Percentiles rank a stretch among this genome's conserved stretches.
These are phyloP conservation scores for Drosophila tanythrix DNA, from an alignment of 2,888 invertebrate genomes.

Conservation along the genomic window DNA sequence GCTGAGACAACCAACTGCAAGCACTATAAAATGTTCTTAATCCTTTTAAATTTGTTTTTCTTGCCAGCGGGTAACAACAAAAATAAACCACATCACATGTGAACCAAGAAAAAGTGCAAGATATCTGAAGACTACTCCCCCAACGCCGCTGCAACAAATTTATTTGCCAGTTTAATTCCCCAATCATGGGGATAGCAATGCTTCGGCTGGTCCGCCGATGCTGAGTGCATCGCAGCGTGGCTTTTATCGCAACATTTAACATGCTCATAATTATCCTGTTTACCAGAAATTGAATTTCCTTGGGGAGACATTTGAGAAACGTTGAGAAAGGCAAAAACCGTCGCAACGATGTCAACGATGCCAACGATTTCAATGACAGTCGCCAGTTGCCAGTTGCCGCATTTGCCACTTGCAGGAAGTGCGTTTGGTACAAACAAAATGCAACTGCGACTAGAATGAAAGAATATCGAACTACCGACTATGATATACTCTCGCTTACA, in stretches of 20 bases:
- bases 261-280: constrained; percentile 82
- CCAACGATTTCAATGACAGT: constrained; percentile 57
- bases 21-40: constrained; percentile 59
- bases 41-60: constrained; percentile 75
- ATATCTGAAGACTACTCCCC: constrained; percentile 17
- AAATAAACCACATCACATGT: constrained; percentile 50
- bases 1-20: constrained; percentile 47
- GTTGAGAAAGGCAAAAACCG: constrained; percentile 35
- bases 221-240: constrained; percentile 75
- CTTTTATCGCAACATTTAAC: constrained; percentile 82
- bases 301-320: constrained; percentile 55
- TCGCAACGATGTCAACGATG: constrained; percentile 66
- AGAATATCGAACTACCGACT: neutral
- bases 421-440: constrained; percentile 58
- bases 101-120: constrained; percentile 39
- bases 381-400: constrained; percentile 52
- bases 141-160: constrained; percentile 40
- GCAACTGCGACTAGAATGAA: constrained; percentile 30
- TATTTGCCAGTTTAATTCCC: constrained; percentile 75
- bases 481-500: constrained; percentile 14
- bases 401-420: constrained; percentile 50
- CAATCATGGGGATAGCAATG: constrained; percentile 68
- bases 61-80: constrained; percentile 8
- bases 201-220: constrained; percentile 18
- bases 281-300: constrained; percentile 82